These are phyloP conservation scores for Etheostoma nigrum DNA, from an alignment of 2,797 vertebrate genomes.

Conservation along the genomic window DNA sequence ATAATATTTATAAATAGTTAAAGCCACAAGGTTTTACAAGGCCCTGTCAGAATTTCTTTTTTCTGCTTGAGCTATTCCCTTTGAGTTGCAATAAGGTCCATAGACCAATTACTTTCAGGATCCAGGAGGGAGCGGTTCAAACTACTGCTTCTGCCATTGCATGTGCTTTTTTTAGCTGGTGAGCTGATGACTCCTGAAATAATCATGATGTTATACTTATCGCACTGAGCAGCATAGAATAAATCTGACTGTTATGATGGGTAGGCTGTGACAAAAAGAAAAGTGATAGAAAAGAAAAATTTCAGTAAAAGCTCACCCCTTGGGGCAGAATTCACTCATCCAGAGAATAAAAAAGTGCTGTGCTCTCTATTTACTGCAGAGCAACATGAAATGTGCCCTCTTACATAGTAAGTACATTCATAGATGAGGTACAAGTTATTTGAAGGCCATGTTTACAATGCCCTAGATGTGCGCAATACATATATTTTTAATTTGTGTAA, in stretches of 20 bases:
- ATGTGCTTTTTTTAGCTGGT: conserved; percentile 55
- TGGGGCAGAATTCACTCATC: not conserved
- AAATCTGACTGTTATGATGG: not conserved
- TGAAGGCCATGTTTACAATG: conserved; percentile 3
- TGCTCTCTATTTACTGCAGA: not conserved
- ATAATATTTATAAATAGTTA: conserved; percentile 61
- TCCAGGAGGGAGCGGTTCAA: conserved; percentile 41
- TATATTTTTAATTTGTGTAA: too few species aligned
- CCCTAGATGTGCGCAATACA: too few species aligned
- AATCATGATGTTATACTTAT: conserved; percentile 61
- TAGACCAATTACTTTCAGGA: conserved; percentile 62
- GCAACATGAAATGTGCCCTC: conserved; percentile 11
- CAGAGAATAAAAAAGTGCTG: not conserved
- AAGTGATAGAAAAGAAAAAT: not conserved
- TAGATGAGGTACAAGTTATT: not conserved
- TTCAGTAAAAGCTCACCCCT: not conserved
- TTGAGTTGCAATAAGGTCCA: conserved; percentile 36
- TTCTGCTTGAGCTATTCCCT: conserved; percentile 52
- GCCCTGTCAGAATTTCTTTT: conserved; percentile 46
- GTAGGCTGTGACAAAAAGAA: not conserved
- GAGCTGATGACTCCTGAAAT: conserved; percentile 66
- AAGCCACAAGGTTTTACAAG: conserved; percentile 54
- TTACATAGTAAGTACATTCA: not conserved
- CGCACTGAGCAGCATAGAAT: conserved; percentile 40
- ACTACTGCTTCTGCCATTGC: conserved; percentile 10